Evolutionary conservation across 1,140 invertebrate genomes (phyloP), one percentile per base, ranked within the genome.

Genomic region (Eueides isabella): DNA sequence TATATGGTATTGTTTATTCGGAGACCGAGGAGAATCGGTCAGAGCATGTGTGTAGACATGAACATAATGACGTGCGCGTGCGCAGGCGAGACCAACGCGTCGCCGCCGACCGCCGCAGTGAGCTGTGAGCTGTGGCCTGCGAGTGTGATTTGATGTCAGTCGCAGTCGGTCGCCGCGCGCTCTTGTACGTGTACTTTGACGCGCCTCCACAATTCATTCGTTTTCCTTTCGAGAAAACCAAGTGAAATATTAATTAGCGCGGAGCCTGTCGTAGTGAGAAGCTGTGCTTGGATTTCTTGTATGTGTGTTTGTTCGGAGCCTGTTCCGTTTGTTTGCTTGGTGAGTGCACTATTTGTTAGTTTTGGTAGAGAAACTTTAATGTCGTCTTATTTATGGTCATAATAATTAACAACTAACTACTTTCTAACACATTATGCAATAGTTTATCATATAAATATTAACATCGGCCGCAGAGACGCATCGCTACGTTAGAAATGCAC

Each of bases 161-260:
- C 72, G 81, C 77, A 75, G 73, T 44, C 74, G 74, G 74, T 74
- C 80, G 48, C 55, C 70, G 64, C 35, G 48, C 44, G 38, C 9
- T 14, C 31, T 14, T 35, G 81, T 64, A 70, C 69, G 79, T 71
- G 76, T 72, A 71, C 71, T 61, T 33, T 44, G 30, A 55, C 30
- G 65, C 65, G 23, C 63, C 44, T 61, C 72, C 79, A 84, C 80
- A 84, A 80, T 87, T 86, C 86, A 83, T 89, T 87, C 79, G 86
- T 92, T 92, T 88, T 87, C 85, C 82, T 61, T 62, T 71, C 75
- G 85, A 86, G 86, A 90, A 90, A 88, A 92, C 87, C 83, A 84
- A 89, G 90, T 92, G 88, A 87, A 89, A 89, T 86, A 88, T 80
- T 73, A 75, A 75, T 69, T 74, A 48, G 28, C 16, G 26, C 68